phyloP scores from a whole-genome alignment of 2,113 vertebrate genomes.

The Pomatorhinus ruficollis region DNA sequence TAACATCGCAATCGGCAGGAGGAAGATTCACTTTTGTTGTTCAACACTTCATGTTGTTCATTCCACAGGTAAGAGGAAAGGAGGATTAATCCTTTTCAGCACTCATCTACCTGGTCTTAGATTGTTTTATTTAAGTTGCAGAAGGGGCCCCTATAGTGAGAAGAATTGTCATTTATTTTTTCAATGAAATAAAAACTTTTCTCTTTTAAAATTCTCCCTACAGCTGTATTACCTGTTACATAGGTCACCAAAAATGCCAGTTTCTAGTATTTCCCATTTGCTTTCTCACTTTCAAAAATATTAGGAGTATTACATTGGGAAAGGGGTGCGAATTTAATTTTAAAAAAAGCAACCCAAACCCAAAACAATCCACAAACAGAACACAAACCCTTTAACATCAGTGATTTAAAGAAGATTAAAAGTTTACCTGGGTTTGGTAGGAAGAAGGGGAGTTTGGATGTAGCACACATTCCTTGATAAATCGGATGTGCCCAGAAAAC shows the following conservation, averaged over 20 bases:
- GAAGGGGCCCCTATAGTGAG: neutral
- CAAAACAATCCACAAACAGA: neutral
- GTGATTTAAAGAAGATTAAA: neutral
- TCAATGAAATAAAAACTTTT: neutral
- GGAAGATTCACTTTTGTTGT: neutral
- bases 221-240: neutral
- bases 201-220: neutral
- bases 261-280: neutral
- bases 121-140: neutral
- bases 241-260: neutral
- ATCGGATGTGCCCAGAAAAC: neutral
- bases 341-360: neutral
- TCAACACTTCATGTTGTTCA: neutral
- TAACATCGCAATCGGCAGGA: neutral
- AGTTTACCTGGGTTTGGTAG: neutral
- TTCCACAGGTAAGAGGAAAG: neutral
- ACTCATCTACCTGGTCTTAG: neutral
- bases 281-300: neutral
- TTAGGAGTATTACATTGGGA: neutral
- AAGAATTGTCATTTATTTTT: neutral
- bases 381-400: neutral
- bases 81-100: neutral
- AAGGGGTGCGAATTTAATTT: neutral
- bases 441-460: neutral
- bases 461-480: neutral